Base-by-base conservation (phyloP, 2,797 vertebrate genomes). In the Coregonus suidteri region DNA sequence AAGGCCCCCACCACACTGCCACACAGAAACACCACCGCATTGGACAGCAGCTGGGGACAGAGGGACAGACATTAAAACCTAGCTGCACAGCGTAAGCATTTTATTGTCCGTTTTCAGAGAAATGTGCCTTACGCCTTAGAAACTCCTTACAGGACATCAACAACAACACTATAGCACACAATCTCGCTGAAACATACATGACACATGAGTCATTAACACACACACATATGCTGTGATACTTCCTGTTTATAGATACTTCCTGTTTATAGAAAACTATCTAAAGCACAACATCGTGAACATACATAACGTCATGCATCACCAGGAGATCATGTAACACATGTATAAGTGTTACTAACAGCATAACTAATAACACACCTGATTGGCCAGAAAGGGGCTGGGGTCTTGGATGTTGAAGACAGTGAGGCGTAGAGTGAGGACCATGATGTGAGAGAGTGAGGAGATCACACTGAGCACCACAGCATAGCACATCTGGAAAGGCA, bases 1-100 rank as follows among this genome's bases (percentile, higher is more conserved):
- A 98, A 99, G 25, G 95, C 96, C 4, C 98, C 98, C 74, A 97
- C 95, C 70, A 95, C 85, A 84, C 91, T 95, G 65, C 97, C 98
- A 73, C 98, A 98, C 25, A 99, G 89, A 84, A 99, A 97, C 86
- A 98, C 92, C 78, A 96, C 87, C 0, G 90, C 92, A 1, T 96
- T 98, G 89, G 97, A 96, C 88, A 98, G 84, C 18, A 99, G 89
- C 98, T 99, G 77, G 11, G 77, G 13, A 84, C 14, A 87, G 6
- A 41, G 11, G 35, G 25, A 6, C n/a, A 51, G 13, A 25, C 51
- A 74, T 74, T 54, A 73, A 16, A 16, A 18, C 14, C 31, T 67
- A 34, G 30, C n/a, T 31, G 16, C 6, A 30, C 35, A 54, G 69
- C 9, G 14, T 34, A 68, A 30, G 30, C 13, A 18, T 15, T 16